Base-by-base conservation (phyloP, 2,113 vertebrate species). In the Cinclus mexicanus region DNA sequence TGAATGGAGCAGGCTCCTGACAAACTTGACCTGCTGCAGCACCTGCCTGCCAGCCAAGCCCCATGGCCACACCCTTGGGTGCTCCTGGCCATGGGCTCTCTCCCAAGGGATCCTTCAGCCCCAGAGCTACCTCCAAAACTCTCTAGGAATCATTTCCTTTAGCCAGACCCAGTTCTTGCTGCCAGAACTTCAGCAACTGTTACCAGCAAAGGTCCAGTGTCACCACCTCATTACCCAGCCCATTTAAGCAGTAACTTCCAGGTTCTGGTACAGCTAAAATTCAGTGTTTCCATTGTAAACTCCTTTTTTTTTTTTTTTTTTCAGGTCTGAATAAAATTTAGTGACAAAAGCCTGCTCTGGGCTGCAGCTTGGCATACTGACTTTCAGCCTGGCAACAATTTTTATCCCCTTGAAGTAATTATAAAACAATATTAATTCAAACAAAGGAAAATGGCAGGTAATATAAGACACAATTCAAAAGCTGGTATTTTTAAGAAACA, bases 391-490 rank as follows among this genome's bases (percentile, higher is more conserved):
- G 83, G 56, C 60, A 95, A 77, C 2, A 11, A 50, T 87, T 96
- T 83, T 94, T 83, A 87, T 74, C 22, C 47, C 55, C 56, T 78
- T 89, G 86, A 86, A 95, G 91, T 87, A 75, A 92, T 81, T 81
- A 37, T 25, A 63, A 81, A 93, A 37, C 83, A 81, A 89, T 75
- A 44, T 90, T 49, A 52, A 60, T 89, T 95, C 74, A 94, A 93
- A 78, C 80, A 93, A 89, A 87, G 65, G 69, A 87, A 91, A 94
- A 89, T 69, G 91, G 77, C 87, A 95, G 87, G 84, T 85, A 87
- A 64, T 37, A 41, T 4, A 71, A 79, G 44, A 57, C 69, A 75
- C 64, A 87, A 64, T 82, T 76, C 81, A 89, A 87, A 79, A 64
- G 61, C 60, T 82, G 29, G 49, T 59, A 57, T 82, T 93, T 41